phyloP scores from a whole-genome alignment of 2,888 invertebrate genomes.

The Pinctada fucata region DNA sequence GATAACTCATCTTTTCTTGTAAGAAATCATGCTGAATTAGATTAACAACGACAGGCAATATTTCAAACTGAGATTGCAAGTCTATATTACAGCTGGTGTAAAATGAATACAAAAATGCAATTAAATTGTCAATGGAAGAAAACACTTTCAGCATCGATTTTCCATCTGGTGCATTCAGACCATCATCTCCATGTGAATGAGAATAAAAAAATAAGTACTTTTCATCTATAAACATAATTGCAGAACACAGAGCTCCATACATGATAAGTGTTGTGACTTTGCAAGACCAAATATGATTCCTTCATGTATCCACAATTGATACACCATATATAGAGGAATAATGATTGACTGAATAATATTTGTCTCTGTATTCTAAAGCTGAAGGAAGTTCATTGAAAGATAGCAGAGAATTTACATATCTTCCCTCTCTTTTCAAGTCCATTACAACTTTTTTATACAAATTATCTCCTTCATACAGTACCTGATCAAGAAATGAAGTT shows the following conservation, averaged over 20 bases:
- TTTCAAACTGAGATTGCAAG: background rate
- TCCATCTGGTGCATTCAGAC: slow-evolving; percentile 27
- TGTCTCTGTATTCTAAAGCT: background rate
- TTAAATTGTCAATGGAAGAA: background rate
- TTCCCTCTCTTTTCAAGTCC: background rate
- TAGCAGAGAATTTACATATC: background rate
- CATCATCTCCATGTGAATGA: slow-evolving; percentile 34
- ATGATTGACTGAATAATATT: background rate
- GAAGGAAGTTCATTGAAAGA: background rate
- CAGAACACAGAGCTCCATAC: slow-evolving; percentile 36
- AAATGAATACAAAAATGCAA: background rate
- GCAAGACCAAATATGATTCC: no score
- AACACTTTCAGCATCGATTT: slow-evolving; percentile 22
- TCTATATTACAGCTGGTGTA: background rate
- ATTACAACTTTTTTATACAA: background rate
- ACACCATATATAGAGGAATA: background rate
- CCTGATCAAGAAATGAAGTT: background rate
- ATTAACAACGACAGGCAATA: background rate
- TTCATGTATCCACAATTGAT: background rate
- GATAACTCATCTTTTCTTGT: no score
- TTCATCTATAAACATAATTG: slow-evolving; percentile 23
- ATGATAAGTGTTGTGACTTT: no score
- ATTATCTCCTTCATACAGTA: background rate
- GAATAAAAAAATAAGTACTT: slow-evolving; percentile 36
- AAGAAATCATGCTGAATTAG: background rate